phyloP scores from a whole-genome alignment of 2,113 vertebrate species.

The Macquaria ambigua region DNA sequence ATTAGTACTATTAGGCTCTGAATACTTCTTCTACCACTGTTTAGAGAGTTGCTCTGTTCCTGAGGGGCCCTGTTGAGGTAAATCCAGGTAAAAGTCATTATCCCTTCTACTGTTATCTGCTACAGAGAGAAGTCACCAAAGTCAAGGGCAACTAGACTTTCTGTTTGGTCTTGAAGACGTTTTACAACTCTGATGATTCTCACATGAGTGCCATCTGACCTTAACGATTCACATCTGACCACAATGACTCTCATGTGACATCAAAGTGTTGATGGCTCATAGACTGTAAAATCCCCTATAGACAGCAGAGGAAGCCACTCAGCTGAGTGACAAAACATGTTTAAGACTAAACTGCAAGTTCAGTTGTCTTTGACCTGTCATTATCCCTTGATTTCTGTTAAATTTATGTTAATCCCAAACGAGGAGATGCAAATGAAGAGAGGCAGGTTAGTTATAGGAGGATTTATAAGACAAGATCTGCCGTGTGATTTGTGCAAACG shows the following conservation, averaged over 20 bases:
- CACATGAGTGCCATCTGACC: slow-evolving; percentile 55
- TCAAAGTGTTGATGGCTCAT: slow-evolving; percentile 6
- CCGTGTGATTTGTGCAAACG: neutral
- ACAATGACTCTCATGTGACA: slow-evolving; percentile 57
- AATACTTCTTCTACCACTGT: neutral
- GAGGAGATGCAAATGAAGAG: slow-evolving; percentile 1
- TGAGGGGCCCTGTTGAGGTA: neutral
- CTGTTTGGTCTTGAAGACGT: slow-evolving; percentile 21
- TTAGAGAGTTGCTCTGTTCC: neutral
- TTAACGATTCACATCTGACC: slow-evolving; percentile 24
- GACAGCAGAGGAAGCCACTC: slow-evolving; percentile 1
- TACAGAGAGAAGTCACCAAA: neutral
- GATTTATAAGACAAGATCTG: neutral
- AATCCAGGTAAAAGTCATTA: neutral
- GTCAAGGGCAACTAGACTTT: slow-evolving; percentile 5
- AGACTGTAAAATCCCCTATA: slow-evolving; percentile 17
- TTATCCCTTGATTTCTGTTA: slow-evolving; percentile 13
- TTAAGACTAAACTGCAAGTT: neutral
- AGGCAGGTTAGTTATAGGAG: neutral
- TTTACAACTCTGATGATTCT: slow-evolving; percentile 50
- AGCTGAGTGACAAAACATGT: neutral
- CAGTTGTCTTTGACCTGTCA: slow-evolving; percentile 8
- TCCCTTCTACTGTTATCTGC: neutral
- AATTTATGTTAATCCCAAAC: slow-evolving; percentile 24
- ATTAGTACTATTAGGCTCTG: no score